A percentile compares a stretch with the other conserved stretches of the same genome.
These are phyloP conservation scores for Chloroclystis v-ata DNA, from an alignment of 2,888 invertebrate genomes.

Conservation along the genomic window DNA sequence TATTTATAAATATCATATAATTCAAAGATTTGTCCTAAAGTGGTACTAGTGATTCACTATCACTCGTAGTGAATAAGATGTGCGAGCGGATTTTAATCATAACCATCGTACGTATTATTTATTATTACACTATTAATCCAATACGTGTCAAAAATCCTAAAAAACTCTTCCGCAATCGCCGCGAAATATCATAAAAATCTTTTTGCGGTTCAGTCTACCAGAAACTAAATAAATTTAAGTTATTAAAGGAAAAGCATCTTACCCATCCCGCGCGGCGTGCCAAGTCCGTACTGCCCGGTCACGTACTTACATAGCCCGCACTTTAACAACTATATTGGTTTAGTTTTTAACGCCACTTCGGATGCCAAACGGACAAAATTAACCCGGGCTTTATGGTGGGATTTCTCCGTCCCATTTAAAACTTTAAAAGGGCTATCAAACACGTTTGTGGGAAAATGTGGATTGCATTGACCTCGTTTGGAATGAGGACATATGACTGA, in stretches of 20 bases:
- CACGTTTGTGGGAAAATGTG: slow-evolving; percentile 18
- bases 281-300: slow-evolving; percentile 54
- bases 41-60: too few relatives aligned
- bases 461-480: slow-evolving; percentile 22
- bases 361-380: slow-evolving; percentile 55
- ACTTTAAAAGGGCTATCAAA: slow-evolving; percentile 24
- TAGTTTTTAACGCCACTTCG: slow-evolving; percentile 61
- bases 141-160: too few relatives aligned
- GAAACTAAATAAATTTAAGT: too few relatives aligned
- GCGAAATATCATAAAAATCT: neutral
- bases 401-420: slow-evolving; percentile 24
- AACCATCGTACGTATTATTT: too few relatives aligned
- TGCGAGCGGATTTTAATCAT: too few relatives aligned
- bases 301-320: slow-evolving; percentile 62
- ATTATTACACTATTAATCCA: too few relatives aligned
- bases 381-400: slow-evolving; percentile 52
- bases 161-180: too few relatives aligned
- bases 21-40: too few relatives aligned
- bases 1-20: too few relatives aligned
- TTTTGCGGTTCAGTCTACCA: too few relatives aligned
- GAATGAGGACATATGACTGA: slow-evolving; percentile 5
- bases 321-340: slow-evolving; percentile 70
- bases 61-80: too few relatives aligned
- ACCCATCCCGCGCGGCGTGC: slow-evolving; percentile 43
- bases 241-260: slow-evolving; percentile 24